These are phyloP conservation scores for Acrobasis repandana DNA, from an alignment of 2,888 invertebrate genomes.

Conservation along the genomic window DNA sequence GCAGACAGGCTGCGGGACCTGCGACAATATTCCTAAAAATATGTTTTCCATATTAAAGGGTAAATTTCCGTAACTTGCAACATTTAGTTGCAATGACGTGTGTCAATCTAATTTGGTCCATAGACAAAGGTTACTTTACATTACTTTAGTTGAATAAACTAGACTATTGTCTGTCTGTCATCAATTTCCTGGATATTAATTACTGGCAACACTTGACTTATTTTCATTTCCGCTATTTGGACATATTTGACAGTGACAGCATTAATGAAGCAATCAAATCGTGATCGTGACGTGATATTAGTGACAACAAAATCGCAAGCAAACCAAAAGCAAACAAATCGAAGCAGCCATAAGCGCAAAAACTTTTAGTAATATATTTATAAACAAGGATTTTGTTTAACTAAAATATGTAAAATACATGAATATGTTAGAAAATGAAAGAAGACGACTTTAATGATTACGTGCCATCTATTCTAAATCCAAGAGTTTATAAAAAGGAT, in stretches of 20 bases:
- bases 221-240: too few relatives aligned
- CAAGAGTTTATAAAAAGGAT: constrained; percentile 51
- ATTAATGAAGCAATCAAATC: too few relatives aligned
- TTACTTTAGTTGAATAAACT: not conserved
- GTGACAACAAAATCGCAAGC: too few relatives aligned
- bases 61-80: constrained; percentile 25
- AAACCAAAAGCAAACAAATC: not conserved
- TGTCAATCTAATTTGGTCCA: constrained; percentile 23
- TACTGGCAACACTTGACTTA: too few relatives aligned
- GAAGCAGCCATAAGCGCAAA: not conserved
- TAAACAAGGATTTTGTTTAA: not conserved
- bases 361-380: not conserved
- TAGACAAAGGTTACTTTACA: not conserved
- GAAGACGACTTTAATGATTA: constrained; percentile 57
- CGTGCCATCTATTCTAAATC: constrained; percentile 64
- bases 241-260: too few relatives aligned
- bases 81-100: constrained; percentile 31
- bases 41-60: not conserved
- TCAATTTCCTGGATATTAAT: too few relatives aligned
- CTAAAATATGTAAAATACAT: not conserved
- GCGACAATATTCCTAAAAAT: too few relatives aligned
- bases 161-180: too few relatives aligned
- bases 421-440: constrained; percentile 42
- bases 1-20: too few relatives aligned
- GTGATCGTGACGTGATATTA: too few relatives aligned